Base-by-base conservation (phyloP, 1,140 invertebrate species). In the Leptoteleia sp. region DNA sequence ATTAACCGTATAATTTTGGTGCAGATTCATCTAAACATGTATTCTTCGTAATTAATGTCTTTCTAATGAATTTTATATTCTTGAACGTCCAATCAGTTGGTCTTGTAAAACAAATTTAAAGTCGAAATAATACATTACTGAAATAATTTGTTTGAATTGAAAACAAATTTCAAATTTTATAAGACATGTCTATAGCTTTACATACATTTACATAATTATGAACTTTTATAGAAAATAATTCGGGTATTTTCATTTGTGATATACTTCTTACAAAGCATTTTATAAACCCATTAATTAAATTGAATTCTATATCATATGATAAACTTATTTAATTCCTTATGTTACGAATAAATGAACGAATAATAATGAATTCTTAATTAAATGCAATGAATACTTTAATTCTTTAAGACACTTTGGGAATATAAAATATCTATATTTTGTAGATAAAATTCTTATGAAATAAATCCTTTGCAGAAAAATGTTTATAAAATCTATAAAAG, bases 91-190 rank as follows among this genome's bases (percentile, higher is more conserved):
- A 29, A 29, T 7, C 7, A 29, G 8, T 6, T 29, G 3, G 6
- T 29, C 27, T 1, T 29, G 7, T 29, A 7, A 29, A 29, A 7
- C 4, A 4, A 8, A 4, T 4, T 8, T 29, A 29, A 29, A 7
- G 1, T 1, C 1, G 27, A 29, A 29, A 8, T 29, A 29, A 40
- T 40, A 40, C 7, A 40, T 40, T 9, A 17, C 4, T 8, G 7
- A 9, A 42, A 11, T 22, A 42, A 55, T 55, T 40, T 55, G n/a
- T 40, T 27, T 22, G 11, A 54, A 54, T 22, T 57, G 25, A 17
- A 43, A 11, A 55, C 25, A 43, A 1, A 25, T 42, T 57, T 31
- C 6, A 47, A 31, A 29, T 31, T 47, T 47, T 31, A 16, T 31
- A 27, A 29, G 12, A 35, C 12, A 47, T 0, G 12, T 29, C 31